Evolutionary conservation across 2,888 invertebrate genomes (phyloP).

Genomic region (Athrips mouffetella): DNA sequence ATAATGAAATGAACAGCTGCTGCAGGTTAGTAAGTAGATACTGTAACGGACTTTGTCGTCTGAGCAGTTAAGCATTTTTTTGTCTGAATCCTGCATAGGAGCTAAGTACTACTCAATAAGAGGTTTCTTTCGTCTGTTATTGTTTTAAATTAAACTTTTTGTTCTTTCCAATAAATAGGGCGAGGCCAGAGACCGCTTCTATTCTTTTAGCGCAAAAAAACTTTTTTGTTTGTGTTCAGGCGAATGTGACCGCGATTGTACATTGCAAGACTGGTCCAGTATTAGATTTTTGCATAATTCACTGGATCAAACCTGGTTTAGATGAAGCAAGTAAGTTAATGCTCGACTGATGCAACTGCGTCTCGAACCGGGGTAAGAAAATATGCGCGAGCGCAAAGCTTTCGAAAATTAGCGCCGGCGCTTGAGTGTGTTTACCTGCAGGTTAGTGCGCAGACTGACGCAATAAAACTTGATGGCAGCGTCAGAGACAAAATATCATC

Average conservation of each 20-base stretch:
- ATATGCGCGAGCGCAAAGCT: slow-evolving; percentile 24
- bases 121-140: too few relatives aligned
- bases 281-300: slow-evolving; percentile 19
- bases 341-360: slow-evolving; percentile 39
- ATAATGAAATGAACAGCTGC: too few relatives aligned
- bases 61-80: too few relatives aligned
- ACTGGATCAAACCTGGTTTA: slow-evolving; percentile 8
- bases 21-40: too few relatives aligned
- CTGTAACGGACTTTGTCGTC: too few relatives aligned
- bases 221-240: too few relatives aligned
- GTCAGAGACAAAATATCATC: slow-evolving; percentile 27
- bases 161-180: too few relatives aligned
- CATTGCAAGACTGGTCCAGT: slow-evolving; percentile 7
- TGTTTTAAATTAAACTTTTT: too few relatives aligned
- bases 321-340: slow-evolving; percentile 11
- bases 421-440: slow-evolving; percentile 12
- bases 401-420: slow-evolving; percentile 24
- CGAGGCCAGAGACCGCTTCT: too few relatives aligned
- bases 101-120: too few relatives aligned
- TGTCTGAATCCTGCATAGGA: too few relatives aligned
- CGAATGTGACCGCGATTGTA: background rate
- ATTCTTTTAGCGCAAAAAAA: too few relatives aligned
- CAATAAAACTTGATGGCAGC: slow-evolving; percentile 36
- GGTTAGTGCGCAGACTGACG: slow-evolving; percentile 31
- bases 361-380: slow-evolving; percentile 30